Conservation (phyloP, 2,113 vertebrate genomes). For the Aldabrachelys gigantea region DNA sequence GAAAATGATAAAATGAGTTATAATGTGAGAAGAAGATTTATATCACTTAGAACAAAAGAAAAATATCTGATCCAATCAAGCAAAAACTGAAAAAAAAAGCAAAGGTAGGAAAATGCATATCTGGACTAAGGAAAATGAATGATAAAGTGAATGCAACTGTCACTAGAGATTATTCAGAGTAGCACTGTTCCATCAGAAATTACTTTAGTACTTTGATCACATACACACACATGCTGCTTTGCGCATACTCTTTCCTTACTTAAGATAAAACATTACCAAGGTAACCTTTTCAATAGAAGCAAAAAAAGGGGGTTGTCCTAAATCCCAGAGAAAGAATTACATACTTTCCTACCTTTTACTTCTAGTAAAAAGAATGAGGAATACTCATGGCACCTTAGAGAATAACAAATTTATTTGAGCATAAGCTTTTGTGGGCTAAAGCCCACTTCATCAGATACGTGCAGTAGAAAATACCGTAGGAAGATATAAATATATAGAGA, state of each 20-base stretch:
- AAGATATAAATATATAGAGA: too few relatives aligned
- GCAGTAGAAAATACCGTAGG: too few relatives aligned
- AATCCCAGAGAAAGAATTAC: rapidly evolving
- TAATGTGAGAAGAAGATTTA: conserved; percentile 11
- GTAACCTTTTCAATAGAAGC: background rate
- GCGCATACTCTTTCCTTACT: background rate
- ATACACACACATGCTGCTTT: background rate
- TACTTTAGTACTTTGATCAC: background rate
- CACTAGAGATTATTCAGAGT: conserved; percentile 5
- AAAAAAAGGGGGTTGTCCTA: background rate
- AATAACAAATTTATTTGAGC: too few relatives aligned
- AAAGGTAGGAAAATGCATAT: background rate
- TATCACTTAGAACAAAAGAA: background rate
- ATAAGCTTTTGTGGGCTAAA: too few relatives aligned
- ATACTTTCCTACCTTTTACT: background rate
- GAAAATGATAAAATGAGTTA: conserved; percentile 45
- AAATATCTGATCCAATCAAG: background rate
- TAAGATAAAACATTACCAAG: background rate
- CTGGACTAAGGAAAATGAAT: conserved; percentile 9
- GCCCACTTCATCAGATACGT: too few relatives aligned
- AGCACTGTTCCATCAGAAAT: background rate
- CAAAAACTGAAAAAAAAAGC: background rate
- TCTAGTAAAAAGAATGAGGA: too few relatives aligned
- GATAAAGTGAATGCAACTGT: background rate
- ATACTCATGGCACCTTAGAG: too few relatives aligned